Evolutionary conservation across 2,113 vertebrate genomes (phyloP), one percentile per base, ranked within the genome.

Genomic region (Tragelaphus imberbis): DNA sequence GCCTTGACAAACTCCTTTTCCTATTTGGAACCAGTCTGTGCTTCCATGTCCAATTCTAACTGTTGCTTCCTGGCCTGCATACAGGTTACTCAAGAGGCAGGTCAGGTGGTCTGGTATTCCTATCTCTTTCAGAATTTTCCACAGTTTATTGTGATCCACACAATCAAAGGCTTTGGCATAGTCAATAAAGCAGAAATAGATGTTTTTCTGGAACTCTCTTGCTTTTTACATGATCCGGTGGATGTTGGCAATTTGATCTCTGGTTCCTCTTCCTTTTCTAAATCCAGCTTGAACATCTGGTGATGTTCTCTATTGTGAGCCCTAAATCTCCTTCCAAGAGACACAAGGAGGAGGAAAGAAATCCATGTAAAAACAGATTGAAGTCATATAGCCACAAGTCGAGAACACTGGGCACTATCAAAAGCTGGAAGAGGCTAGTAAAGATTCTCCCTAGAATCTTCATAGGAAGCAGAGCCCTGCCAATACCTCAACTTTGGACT

Each of bases 321-420:
- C 19, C 77, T 82, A 81, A 84, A 68, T 49, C 59, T 92, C 47
- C 15, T 95, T 92, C 53, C 86, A 84, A 49, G 79, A 87, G 71
- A 65, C n/a, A 71, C 15, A 89, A 36, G 44, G 30, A 30, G 21
- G 81, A 90, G 63, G 30, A 1, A 17, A 19, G 4, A 27, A 89
- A 16, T 11, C 30, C 53, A 58, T 11, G 2, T 51, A 53, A 63
- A 81, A 21, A 75, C 2, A 75, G n/a, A 59, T 0, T 33, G 44
- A 51, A 55, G 19, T n/a, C 13, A 59, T 16, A 0, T 14, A 96
- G 33, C 7, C 63, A 53, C 58, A 87, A 82, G 59, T 5, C 36
- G 55, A 16, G 21, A 85, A 49, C 19, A 16, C 5, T 23, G 61
- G 33, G 27, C 61, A 28, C 4, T 47, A 82, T 28, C 40, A 65